A percentile compares a stretch with the other conserved stretches of the same genome.
Conservation (phyloP, 2,888 invertebrate genomes). For the Aphidoletes aphidimyza region DNA sequence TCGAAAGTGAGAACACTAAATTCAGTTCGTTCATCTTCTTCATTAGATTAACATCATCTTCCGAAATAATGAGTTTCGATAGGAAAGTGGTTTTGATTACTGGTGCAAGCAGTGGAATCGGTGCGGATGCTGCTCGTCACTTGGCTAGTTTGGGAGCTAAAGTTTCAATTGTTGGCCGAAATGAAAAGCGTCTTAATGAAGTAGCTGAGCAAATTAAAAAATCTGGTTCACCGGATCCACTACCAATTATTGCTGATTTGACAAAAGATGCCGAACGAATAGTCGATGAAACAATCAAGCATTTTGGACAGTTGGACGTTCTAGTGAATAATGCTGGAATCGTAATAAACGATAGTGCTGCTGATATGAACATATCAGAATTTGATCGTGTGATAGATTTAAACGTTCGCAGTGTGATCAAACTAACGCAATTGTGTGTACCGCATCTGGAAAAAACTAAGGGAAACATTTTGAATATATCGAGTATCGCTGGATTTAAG, state of each 20-base stretch:
- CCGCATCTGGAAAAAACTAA: constrained; percentile 85
- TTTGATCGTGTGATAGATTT: constrained; percentile 90
- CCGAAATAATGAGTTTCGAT: constrained; percentile 52
- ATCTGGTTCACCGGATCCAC: not conserved
- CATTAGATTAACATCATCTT: too few species aligned
- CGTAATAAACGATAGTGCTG: constrained; percentile 80
- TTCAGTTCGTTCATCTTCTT: too few species aligned
- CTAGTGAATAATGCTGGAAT: constrained; percentile 91
- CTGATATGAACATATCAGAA: constrained; percentile 85
- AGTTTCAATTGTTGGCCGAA: not conserved
- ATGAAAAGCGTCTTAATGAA: not conserved
- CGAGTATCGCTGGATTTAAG: constrained; percentile 91
- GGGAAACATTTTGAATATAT: constrained; percentile 93
- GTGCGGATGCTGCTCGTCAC: constrained; percentile 39
- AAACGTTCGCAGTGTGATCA: constrained; percentile 80
- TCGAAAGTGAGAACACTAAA: too few species aligned
- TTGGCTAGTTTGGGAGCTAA: too few species aligned
- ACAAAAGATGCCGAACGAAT: constrained; percentile 72
- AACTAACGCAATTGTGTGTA: constrained; percentile 84
- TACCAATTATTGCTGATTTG: not conserved
- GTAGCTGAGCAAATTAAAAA: not conserved
- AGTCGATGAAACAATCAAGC: constrained; percentile 76
- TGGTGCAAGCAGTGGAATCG: constrained; percentile 47
- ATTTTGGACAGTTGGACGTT: constrained; percentile 82
- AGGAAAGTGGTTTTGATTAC: constrained; percentile 37